Evolutionary conservation across 2,888 invertebrate genomes (phyloP), one percentile per base, ranked within the genome.

Genomic region (Ochlodes sylvanus): DNA sequence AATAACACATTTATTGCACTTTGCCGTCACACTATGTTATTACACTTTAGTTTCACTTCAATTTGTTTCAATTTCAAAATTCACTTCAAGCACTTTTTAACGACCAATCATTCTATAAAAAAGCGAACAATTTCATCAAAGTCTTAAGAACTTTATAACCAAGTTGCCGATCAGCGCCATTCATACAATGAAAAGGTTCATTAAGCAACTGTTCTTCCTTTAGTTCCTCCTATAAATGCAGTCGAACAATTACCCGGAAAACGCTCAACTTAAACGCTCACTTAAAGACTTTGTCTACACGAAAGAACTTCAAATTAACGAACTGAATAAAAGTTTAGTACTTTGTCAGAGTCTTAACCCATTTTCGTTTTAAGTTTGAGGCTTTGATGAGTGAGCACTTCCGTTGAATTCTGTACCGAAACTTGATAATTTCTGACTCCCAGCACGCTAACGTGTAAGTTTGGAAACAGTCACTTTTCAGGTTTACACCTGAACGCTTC

Each of bases 321-420:
- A 62, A 56, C 67, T 41, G 61, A 55, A 67, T 58, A 63, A 63
- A 68, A 68, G 68, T 69, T 71, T 67, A 69, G 68, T 69, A 70
- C 68, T 72, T 71, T 71, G 69, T 71, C 60, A 65, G 66, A 73
- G 69, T 72, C 69, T 69, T 72, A 73, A 71, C 73, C 72, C 66
- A 72, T 72, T 74, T 74, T 71, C 70, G 65, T 65, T 71, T 71
- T 73, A 77, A 77, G 76, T 80, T 81, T 72, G 75, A 77, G 74
- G 76, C 74, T 77, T 77, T 76, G 77, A 79, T 76, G 77, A 72
- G 75, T 69, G 79, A 82, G 78, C 79, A 73, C 78, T 79, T 81
- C 83, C 81, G 77, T 72, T 73, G 70, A 76, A 78, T 74, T 77
- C 74, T 69, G 66, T 71, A 73, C 75, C 76, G 80, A 78, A 80